Conservation (phyloP, 2,797 vertebrate species). For the Hyperoplus lanceolatus region DNA sequence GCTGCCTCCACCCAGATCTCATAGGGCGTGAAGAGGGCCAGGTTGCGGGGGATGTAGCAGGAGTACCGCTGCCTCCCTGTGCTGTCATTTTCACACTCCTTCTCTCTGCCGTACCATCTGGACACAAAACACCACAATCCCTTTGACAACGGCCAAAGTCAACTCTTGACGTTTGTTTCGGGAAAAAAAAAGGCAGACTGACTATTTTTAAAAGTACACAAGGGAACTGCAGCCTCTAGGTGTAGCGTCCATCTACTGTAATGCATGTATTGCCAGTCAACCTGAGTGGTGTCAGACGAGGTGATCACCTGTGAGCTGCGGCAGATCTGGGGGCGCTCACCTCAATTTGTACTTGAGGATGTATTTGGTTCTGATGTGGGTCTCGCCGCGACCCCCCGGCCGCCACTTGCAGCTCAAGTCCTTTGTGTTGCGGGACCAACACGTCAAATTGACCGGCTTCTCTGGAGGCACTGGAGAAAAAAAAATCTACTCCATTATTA, state of each 20-base stretch:
- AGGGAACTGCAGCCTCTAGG: constrained; percentile 14
- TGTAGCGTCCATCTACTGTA: not conserved
- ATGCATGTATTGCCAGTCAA: constrained; percentile 36
- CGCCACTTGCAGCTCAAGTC: constrained; percentile 94
- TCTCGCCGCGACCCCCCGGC: constrained; percentile 90
- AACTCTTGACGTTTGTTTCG: not conserved
- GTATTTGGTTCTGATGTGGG: constrained; percentile 93
- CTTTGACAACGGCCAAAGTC: constrained; percentile 1
- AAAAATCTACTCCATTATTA: not conserved
- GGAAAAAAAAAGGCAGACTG: not conserved
- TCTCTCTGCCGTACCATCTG: constrained; percentile 96
- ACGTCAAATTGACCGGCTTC: constrained; percentile 94
- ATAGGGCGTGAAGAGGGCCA: constrained; percentile 96
- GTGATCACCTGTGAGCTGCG: constrained; percentile 50
- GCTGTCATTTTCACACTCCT: constrained; percentile 91
- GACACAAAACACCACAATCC: constrained; percentile 10
- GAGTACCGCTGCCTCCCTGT: constrained; percentile 87
- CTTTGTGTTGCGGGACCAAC: constrained; percentile 95
- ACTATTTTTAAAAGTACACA: not conserved
- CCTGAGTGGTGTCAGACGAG: constrained; percentile 46
- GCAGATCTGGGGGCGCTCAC: constrained; percentile 76
- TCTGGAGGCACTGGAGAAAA: constrained; percentile 89
- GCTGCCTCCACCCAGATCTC: constrained; percentile 96
- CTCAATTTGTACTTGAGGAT: constrained; percentile 96
- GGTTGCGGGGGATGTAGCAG: constrained; percentile 92